Evolutionary conservation across 1,140 invertebrate genomes (phyloP).

Genomic region (Aphidius gifuensis): DNA sequence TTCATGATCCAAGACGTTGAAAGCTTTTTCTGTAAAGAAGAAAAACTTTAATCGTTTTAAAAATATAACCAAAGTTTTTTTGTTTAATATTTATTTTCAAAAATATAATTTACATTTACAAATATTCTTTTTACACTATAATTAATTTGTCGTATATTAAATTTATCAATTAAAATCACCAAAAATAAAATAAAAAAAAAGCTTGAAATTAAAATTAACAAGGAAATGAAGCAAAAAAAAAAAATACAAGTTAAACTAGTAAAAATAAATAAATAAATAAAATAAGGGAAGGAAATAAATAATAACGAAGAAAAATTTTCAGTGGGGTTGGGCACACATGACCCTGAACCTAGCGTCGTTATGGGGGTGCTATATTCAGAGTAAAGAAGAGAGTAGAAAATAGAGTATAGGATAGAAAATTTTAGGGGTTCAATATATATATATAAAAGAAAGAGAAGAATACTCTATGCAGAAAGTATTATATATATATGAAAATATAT

Average conservation of each 20-base stretch:
- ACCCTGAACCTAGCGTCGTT: slow-evolving; percentile 50
- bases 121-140: too few relatives aligned
- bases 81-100: too few relatives aligned
- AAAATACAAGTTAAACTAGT: neutral
- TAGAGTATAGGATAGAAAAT: neutral
- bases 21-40: neutral
- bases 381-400: slow-evolving; percentile 20
- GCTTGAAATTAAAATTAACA: too few relatives aligned
- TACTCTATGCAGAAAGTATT: slow-evolving; percentile 32
- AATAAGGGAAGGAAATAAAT: slow-evolving; percentile 8
- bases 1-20: too few relatives aligned
- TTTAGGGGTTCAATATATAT: slow-evolving; percentile 13
- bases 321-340: slow-evolving; percentile 30
- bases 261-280: neutral
- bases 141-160: too few relatives aligned
- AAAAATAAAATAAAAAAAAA: too few relatives aligned
- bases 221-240: neutral
- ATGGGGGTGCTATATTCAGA: slow-evolving; percentile 26
- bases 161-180: too few relatives aligned
- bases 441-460: slow-evolving; percentile 7
- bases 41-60: too few relatives aligned
- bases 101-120: too few relatives aligned
- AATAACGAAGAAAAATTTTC: too few relatives aligned
- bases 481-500: too few relatives aligned
- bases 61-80: too few relatives aligned